Percentiles rank a stretch among this genome's conserved stretches.
Evolutionary conservation across 2,113 vertebrate species (phyloP).

Genomic region (Seriola dumerili): DNA sequence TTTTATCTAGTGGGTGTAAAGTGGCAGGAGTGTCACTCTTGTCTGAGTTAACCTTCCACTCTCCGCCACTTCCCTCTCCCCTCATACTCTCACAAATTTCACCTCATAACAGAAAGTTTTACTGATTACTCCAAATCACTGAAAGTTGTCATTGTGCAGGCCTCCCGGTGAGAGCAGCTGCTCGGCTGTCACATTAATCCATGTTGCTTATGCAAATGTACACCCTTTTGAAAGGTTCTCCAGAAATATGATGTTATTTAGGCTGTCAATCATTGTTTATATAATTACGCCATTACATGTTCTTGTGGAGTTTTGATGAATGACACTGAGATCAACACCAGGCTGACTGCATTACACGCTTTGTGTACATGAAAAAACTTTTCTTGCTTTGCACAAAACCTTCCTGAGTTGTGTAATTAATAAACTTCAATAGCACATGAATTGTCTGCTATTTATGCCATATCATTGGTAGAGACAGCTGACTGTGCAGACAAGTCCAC

Average conservation of each 20-base stretch:
- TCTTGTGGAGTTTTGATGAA: slow-evolving; percentile 71
- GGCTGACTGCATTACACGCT: slow-evolving; percentile 46
- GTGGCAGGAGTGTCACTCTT: background rate
- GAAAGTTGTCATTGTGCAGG: slow-evolving; percentile 73
- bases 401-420: background rate
- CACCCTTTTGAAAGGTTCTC: slow-evolving; percentile 83
- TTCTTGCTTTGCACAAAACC: slow-evolving; percentile 23
- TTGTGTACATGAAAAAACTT: slow-evolving; percentile 41
- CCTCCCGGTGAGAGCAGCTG: slow-evolving; percentile 84
- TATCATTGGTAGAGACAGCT: background rate
- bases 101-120: slow-evolving; percentile 75
- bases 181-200: slow-evolving; percentile 77
- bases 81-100: slow-evolving; percentile 57
- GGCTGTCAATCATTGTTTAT: slow-evolving; percentile 85
- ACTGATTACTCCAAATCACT: slow-evolving; percentile 85
- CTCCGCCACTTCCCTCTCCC: slow-evolving; percentile 23
- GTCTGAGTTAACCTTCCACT: slow-evolving; percentile 13
- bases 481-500: background rate
- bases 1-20: background rate
- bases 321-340: slow-evolving; percentile 58
- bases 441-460: background rate
- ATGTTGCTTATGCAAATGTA: slow-evolving; percentile 85
- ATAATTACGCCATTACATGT: slow-evolving; percentile 68
- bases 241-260: slow-evolving; percentile 80
- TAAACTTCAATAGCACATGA: slow-evolving; percentile 17